These are phyloP conservation scores for Channa striata DNA, from an alignment of 2,797 vertebrate genomes.

Conservation along the genomic window DNA sequence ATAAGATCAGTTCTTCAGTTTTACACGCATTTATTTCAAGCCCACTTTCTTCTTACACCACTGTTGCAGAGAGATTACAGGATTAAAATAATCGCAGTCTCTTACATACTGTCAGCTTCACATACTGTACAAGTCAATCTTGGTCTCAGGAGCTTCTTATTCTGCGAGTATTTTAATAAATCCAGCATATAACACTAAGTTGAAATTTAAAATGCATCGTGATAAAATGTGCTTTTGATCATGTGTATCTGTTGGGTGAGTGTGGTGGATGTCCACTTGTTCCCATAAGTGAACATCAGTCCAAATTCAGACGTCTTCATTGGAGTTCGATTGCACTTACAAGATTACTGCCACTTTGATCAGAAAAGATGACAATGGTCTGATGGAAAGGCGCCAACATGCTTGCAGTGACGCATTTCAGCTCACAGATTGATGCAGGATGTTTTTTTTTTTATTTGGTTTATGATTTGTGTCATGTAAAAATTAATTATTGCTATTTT, in stretches of 20 bases:
- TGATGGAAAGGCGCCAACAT: neutral
- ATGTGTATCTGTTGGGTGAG: neutral
- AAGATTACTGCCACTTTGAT: neutral
- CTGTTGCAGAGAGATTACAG: too few species aligned
- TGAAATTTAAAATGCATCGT: neutral
- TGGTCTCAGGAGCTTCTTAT: too few species aligned
- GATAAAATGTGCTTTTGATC: neutral
- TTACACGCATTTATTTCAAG: too few species aligned
- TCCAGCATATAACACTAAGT: neutral
- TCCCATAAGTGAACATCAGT: neutral
- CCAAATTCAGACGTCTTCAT: neutral
- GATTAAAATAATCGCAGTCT: too few species aligned
- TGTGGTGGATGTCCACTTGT: neutral
- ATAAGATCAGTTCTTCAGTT: too few species aligned
- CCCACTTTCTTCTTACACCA: too few species aligned
- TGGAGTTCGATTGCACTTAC: neutral
- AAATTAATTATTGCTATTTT: neutral
- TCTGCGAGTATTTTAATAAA: too few species aligned
- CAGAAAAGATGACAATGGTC: too few species aligned
- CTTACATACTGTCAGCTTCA: too few species aligned
- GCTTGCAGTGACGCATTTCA: neutral
- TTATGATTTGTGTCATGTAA: slow-evolving; percentile 6
- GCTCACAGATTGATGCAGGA: neutral
- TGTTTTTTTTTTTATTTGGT: neutral
- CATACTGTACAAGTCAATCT: too few species aligned